Evolutionary conservation across 2,113 vertebrate species (phyloP), one percentile per base, ranked within the genome.

Genomic region (Megaleporinus macrocephalus): DNA sequence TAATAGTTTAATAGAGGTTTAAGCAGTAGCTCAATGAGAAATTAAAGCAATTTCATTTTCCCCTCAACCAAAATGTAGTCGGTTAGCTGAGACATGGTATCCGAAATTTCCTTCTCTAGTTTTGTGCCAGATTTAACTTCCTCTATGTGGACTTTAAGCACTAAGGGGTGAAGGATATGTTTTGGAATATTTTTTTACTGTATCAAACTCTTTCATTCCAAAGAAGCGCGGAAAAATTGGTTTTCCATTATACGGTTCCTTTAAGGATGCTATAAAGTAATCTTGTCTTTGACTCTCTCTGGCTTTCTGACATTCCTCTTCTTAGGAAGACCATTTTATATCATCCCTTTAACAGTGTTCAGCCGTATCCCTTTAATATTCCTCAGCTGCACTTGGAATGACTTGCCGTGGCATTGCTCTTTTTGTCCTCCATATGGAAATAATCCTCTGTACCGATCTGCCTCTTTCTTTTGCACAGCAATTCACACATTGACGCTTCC

Each of bases 381-480:
- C 62, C 82, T 47, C 36, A 66, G 68, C 70, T 78, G 62, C 49
- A 76, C 68, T 84, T 7, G n/a, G 3, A 36, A 1, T 44, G 36
- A 7, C 74, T 78, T 89, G 89, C 85, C 85, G 83, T 83, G 73
- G 41, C 7, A 29, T 53, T 2, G 26, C 13, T 80, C 73, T 84
- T 9, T 87, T 81, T 84, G 71, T 78, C 63, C 36, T 77, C 18
- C 83, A 90, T 75, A 88, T 92, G 88, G 88, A 90, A 91, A 88
- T 65, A 76, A 44, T 55, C 66, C 74, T 82, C 49, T 78, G 63
- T 70, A 29, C 49, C 74, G 80, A 71, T 10, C 47, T 41, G 51
- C 55, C 6, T 36, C 41, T 13, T 69, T 33, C 53, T 29, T 24
- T 53, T 13, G 68, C 51, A 53, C 18, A 57, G 53, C 53, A n/a